Percentiles rank a stretch among this genome's conserved stretches.
Evolutionary conservation across 2,113 vertebrate species (phyloP).

Genomic region (Rousettus leschenaultii): DNA sequence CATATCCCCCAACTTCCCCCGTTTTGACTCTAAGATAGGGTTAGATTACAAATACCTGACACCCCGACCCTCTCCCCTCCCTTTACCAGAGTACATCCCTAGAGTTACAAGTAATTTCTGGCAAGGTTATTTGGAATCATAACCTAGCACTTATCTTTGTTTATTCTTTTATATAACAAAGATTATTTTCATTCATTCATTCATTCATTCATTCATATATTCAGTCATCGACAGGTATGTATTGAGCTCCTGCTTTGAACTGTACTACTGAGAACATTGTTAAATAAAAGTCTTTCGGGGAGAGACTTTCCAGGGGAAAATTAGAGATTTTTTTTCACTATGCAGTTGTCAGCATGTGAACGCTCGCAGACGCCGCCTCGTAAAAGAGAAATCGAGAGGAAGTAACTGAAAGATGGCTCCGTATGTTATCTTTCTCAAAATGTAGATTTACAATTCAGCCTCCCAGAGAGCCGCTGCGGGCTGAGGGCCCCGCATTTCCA

Average conservation of each 20-base stretch:
- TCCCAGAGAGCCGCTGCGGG: not conserved
- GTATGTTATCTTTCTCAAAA: not conserved
- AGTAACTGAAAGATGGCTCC: not conserved
- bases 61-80: no score
- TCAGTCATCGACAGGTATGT: not conserved
- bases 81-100: not conserved
- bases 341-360: not conserved
- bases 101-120: not conserved
- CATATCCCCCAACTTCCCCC: rapidly evolving
- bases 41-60: no score
- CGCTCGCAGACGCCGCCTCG: not conserved
- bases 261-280: not conserved
- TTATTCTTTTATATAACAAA: not conserved
- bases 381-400: not conserved
- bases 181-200: not conserved
- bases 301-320: not conserved
- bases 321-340: not conserved
- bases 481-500: rapidly evolving
- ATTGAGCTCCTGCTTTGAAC: not conserved
- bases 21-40: not conserved
- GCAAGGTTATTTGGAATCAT: not conserved
- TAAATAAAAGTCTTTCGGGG: not conserved
- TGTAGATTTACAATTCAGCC: not conserved
- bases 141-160: not conserved
- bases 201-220: not conserved